These are phyloP conservation scores for Atta cephalotes DNA, from an alignment of 1,140 invertebrate species.

Conservation along the genomic window DNA sequence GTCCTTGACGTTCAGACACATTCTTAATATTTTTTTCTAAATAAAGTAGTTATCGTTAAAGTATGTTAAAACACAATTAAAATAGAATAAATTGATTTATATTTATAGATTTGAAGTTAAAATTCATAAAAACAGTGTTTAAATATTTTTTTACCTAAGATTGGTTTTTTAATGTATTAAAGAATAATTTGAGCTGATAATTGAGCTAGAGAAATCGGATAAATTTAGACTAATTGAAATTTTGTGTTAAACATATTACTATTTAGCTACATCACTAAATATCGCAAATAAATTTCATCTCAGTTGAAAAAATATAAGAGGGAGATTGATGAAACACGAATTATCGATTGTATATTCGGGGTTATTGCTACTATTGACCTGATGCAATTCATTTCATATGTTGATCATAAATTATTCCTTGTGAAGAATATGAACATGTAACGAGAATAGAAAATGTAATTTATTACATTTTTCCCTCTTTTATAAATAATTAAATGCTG, in stretches of 20 bases:
- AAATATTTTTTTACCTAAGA: background rate
- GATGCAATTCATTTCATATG: constrained; percentile 12
- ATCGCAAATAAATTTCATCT: background rate
- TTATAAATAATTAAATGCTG: background rate
- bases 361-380: constrained; percentile 30
- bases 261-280: background rate
- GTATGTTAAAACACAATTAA: background rate
- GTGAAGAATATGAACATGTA: background rate
- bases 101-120: background rate
- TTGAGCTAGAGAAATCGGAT: background rate
- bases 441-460: background rate
- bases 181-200: background rate
- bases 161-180: background rate
- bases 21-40: background rate
- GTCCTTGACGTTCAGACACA: background rate
- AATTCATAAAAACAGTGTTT: background rate
- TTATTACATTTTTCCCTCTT: constrained; percentile 14
- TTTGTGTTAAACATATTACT: background rate
- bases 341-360: constrained; percentile 27
- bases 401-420: constrained; percentile 32
- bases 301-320: constrained; percentile 1
- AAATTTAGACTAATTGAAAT: constrained; percentile 16
- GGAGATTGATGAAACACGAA: constrained; percentile 4
- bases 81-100: constrained; percentile 20
- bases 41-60: background rate